Base-by-base conservation (phyloP, 92 coral and sea anemone genomes). In the Desmophyllum pertusum region DNA sequence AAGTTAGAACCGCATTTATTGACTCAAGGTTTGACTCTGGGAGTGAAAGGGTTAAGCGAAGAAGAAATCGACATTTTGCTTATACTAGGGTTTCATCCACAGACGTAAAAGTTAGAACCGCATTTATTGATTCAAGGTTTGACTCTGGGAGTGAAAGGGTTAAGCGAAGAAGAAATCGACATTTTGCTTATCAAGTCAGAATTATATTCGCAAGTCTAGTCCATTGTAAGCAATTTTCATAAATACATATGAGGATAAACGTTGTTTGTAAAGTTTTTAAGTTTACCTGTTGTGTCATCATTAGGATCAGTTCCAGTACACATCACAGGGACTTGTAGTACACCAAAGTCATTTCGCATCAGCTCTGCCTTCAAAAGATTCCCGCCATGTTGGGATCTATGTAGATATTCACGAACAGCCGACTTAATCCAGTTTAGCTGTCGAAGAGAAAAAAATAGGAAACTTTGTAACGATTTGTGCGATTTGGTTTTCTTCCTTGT, bases 301-400 rank as follows among this genome's bases (percentile, higher is more conserved):
- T 3, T n/a, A n/a, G n/a, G n/a, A 29, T 45, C 3, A 25, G 63
- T 80, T 19, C 76, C 84, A 13, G 51, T 68, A 70, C 68, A 80
- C 27, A n/a, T 46, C 52, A 67, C 84, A 36, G 52, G 38, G 27
- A 80, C 46, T 6, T 23, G 42, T n/a, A n/a, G n/a, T 15, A 3
- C 17, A 18, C 75, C 36, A 17, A 18, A 61, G 23, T 45, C 23
- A 14, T 43, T 53, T 35, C n/a, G 27, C 13, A 5, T 5, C n/a
- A n/a, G n/a, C 17, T 50, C 57, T 3, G 53, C 84, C 42, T 21
- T 69, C 36, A 80, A 48, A 10, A 80, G 75, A 6, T n/a, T 37
- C 69, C 76, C 84, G 9, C 40, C 4, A 15, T 6, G 15, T 13
- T 37, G 45, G 40, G 3, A 25, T 19, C 13, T 2, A 19, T 17